Percentiles rank a stretch among this genome's conserved stretches.
These are phyloP conservation scores for Morone saxatilis DNA, from an alignment of 2,113 vertebrate species.

Conservation along the genomic window DNA sequence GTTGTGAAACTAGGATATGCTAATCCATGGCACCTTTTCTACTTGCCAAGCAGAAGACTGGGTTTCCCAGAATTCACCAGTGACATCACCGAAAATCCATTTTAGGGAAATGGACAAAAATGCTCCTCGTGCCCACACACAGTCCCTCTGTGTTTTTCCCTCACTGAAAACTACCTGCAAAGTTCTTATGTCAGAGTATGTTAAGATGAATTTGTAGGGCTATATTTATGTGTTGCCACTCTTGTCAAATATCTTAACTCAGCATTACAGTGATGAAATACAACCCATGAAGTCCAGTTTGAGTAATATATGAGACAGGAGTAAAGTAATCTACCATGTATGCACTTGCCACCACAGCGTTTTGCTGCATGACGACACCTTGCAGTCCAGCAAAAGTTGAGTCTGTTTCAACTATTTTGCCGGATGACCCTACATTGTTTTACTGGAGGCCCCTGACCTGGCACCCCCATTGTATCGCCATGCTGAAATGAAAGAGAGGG, in stretches of 20 bases:
- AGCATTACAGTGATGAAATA: neutral
- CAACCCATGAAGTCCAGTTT: neutral
- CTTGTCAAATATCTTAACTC: neutral
- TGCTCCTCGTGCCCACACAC: constrained; percentile 6
- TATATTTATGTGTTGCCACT: neutral
- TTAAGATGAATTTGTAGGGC: neutral
- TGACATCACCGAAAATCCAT: constrained; percentile 29
- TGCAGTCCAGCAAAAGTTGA: no score
- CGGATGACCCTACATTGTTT: no score
- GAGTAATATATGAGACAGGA: neutral
- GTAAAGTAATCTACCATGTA: no score
- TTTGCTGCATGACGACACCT: neutral
- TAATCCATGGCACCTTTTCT: constrained; percentile 56
- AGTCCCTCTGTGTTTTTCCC: neutral
- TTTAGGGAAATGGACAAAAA: constrained; percentile 6
- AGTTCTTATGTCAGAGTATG: neutral
- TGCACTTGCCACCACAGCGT: neutral
- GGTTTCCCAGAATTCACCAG: constrained; percentile 47
- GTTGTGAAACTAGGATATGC: constrained; percentile 54
- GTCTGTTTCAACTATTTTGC: neutral
- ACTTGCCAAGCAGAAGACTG: constrained; percentile 48
- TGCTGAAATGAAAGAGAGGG: no score
- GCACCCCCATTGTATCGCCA: no score
- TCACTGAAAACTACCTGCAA: neutral
- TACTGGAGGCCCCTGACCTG: neutral